A percentile compares a stretch with the other conserved stretches of the same genome.
Evolutionary conservation across 2,113 vertebrate species (phyloP).

Genomic region (Erpornis zantholeuca): DNA sequence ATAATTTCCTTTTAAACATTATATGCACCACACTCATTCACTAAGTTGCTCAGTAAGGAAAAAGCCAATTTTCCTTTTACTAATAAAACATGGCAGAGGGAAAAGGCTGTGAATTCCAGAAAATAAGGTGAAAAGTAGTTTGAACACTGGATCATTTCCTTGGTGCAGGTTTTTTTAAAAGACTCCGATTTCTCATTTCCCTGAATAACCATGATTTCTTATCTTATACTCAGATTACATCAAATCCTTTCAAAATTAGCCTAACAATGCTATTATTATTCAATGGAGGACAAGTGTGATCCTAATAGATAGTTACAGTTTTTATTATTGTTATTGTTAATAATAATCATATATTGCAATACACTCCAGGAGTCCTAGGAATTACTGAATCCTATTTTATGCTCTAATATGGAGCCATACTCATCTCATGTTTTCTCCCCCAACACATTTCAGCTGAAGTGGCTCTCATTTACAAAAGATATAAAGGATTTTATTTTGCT

Average conservation of each 20-base stretch:
- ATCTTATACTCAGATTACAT: not conserved
- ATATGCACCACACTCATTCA: not conserved
- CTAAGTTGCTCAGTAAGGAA: not conserved
- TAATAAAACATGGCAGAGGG: not conserved
- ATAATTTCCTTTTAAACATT: not conserved
- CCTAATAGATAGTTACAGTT: not conserved
- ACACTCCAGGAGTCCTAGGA: not conserved
- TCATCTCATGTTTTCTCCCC: not conserved
- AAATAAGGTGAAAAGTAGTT: not conserved
- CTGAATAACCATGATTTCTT: not conserved
- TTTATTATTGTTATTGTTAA: not conserved
- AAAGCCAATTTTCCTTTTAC: not conserved
- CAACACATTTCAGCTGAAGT: not conserved
- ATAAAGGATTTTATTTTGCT: not conserved
- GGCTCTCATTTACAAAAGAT: not conserved
- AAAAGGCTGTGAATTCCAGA: not conserved
- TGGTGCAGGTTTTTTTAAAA: not conserved
- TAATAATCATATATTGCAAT: not conserved
- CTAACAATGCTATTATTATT: not conserved
- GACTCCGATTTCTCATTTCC: not conserved
- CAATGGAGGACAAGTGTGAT: not conserved
- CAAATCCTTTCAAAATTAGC: slow-evolving; percentile 30
- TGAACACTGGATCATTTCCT: not conserved
- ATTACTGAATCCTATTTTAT: not conserved
- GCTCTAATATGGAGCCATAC: not conserved